phyloP scores from a whole-genome alignment of 2,888 invertebrate species.

The Standfussiana lucernea region DNA sequence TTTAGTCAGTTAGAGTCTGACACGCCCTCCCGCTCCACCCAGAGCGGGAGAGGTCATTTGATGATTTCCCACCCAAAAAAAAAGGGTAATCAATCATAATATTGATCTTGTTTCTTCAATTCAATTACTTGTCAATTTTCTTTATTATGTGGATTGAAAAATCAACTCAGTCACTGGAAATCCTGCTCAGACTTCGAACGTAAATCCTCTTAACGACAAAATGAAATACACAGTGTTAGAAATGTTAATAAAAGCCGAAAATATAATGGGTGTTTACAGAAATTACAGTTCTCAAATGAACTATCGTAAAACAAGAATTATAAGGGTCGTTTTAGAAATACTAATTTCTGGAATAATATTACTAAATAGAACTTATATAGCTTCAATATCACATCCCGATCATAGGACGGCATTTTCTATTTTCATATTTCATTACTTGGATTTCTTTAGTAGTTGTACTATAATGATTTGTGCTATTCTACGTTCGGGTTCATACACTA shows the following conservation, averaged over 20 bases:
- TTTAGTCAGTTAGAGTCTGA: no score
- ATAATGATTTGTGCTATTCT: not conserved
- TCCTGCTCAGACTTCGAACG: not conserved
- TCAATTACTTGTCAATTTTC: not conserved
- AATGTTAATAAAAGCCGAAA: slow-evolving; percentile 22
- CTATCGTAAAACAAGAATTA: not conserved
- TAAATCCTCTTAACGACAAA: not conserved
- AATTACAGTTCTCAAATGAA: not conserved
- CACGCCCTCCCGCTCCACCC: no score
- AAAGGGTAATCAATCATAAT: no score
- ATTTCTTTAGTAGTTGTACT: not conserved
- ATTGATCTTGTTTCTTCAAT: not conserved
- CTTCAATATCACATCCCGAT: no score
- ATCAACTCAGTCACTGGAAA: not conserved
- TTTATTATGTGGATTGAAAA: not conserved
- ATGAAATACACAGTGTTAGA: slow-evolving; percentile 3
- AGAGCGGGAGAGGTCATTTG: no score
- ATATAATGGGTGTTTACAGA: slow-evolving; percentile 6
- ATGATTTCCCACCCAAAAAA: no score
- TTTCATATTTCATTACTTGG: not conserved
- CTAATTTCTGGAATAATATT: not conserved
- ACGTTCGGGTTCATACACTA: not conserved
- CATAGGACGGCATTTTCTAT: fast-evolving
- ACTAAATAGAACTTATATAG: fast-evolving
- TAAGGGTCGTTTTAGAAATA: slow-evolving; percentile 17